These are phyloP conservation scores for Labeo catla DNA, from an alignment of 2,113 vertebrate genomes.

Conservation along the genomic window DNA sequence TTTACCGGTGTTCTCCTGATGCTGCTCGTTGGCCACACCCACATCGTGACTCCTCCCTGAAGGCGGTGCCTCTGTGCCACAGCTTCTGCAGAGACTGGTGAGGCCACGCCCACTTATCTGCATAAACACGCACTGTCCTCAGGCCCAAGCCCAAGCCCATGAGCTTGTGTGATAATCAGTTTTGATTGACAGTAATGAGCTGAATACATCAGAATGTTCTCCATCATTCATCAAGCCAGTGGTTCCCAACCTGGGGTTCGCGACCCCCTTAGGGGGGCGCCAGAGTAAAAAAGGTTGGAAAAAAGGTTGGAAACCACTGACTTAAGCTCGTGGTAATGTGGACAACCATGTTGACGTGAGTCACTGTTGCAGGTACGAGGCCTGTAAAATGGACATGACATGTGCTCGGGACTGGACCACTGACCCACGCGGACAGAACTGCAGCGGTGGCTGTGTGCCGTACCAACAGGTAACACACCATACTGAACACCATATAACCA, in stretches of 20 bases:
- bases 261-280: no score
- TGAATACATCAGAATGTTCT: background rate
- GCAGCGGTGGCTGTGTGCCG: constrained; percentile 74
- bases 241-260: no score
- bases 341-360: background rate
- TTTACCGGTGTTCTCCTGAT: constrained; percentile 81
- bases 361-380: constrained; percentile 75
- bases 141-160: background rate
- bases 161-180: background rate
- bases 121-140: background rate
- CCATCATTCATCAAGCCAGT: background rate
- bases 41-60: constrained; percentile 66
- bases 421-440: constrained; percentile 74
- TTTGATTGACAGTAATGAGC: background rate
- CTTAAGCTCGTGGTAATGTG: background rate
- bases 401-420: constrained; percentile 79
- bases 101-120: constrained; percentile 47
- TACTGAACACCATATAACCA: background rate
- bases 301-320: no score
- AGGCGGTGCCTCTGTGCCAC: constrained; percentile 79
- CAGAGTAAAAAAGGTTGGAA: no score
- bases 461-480: constrained; percentile 78
- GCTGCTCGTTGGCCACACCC: constrained; percentile 77
- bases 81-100: constrained; percentile 86
- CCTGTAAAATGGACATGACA: constrained; percentile 78